phyloP scores from a whole-genome alignment of 2,113 vertebrate species.

The Bos javanicus region DNA sequence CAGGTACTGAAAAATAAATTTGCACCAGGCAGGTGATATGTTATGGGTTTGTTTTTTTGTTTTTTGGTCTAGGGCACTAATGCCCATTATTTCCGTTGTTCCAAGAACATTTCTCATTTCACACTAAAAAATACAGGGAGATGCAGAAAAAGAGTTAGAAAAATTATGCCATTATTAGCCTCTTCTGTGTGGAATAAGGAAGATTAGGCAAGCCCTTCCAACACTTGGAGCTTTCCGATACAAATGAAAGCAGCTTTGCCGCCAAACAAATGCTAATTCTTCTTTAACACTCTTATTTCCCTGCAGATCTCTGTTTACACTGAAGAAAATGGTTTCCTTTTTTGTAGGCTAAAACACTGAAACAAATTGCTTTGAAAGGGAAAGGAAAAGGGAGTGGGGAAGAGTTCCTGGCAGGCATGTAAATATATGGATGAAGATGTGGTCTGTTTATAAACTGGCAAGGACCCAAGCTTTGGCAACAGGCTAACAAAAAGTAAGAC shows the following conservation, averaged over 20 bases:
- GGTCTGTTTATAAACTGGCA: slow-evolving; percentile 67
- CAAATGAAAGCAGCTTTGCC: slow-evolving; percentile 42
- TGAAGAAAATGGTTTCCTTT: slow-evolving; percentile 71
- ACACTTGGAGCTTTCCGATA: slow-evolving; percentile 21
- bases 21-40: background rate
- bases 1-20: background rate
- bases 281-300: slow-evolving; percentile 79
- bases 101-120: slow-evolving; percentile 21
- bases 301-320: slow-evolving; percentile 81
- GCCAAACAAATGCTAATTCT: slow-evolving; percentile 68
- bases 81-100: background rate
- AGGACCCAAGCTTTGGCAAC: slow-evolving; percentile 59
- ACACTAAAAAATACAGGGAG: background rate
- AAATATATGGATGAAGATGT: slow-evolving; percentile 70
- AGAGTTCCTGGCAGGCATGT: slow-evolving; percentile 72
- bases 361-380: slow-evolving; percentile 77
- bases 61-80: background rate
- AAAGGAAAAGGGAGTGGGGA: slow-evolving; percentile 44
- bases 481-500: slow-evolving; percentile 64
- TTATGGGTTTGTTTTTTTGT: background rate
- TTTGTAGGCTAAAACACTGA: slow-evolving; percentile 74
- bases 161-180: slow-evolving; percentile 28
- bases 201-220: slow-evolving; percentile 13
- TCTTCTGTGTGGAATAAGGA: background rate
- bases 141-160: slow-evolving; percentile 21